Base-by-base conservation (phyloP, 2,888 invertebrate genomes). In the Ctena decussata region DNA sequence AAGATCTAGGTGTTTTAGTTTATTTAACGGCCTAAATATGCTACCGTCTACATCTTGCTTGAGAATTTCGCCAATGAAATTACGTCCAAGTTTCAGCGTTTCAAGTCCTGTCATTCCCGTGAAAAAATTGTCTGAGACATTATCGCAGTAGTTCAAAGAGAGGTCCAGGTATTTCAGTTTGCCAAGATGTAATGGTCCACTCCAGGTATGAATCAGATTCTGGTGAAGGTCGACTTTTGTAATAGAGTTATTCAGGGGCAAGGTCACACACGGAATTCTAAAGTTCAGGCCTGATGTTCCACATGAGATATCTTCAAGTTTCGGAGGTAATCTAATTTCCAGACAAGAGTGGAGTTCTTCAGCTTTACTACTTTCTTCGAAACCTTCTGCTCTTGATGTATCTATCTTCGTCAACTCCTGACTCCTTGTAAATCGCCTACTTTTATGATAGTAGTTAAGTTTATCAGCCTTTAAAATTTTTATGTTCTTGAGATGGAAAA, bases 81-180 rank as follows among this genome's bases (percentile, higher is more conserved):
- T 87, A n/a, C 74, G 21, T 5, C 70, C 53, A 5, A 85, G 30
- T 12, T 77, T 65, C 1, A 87, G 39, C 6, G 37, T 70, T 72
- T 80, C 65, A 0, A 87, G 32, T 0, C 21, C 37, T 15, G 12
- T 2, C 35, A 75, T 18, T 1, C 5, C n/a, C 1, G n/a, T 37
- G 71, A 87, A 82, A 35, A 77, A 70, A 8, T 41, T 21, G 49
- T 41, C 18, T 24, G 44, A 11, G 37, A 82, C 70, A n/a, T 21
- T 12, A n/a, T 70, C 41, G 35, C 79, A 80, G 32, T 71, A 75
- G 32, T 82, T 82, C 21, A 32, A 41, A 39, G 87, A 87, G 11
- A 87, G n/a, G 49, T 84, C 65, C 18, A 84, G 8, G 32, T 72
- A 46, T 57, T 72, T 70, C n/a, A 86, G 35, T 2, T 75, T 44